A percentile compares a stretch with the other conserved stretches of the same genome.
Evolutionary conservation across 2,113 vertebrate species (phyloP).

Genomic region (Sarotherodon lohbergeri): DNA sequence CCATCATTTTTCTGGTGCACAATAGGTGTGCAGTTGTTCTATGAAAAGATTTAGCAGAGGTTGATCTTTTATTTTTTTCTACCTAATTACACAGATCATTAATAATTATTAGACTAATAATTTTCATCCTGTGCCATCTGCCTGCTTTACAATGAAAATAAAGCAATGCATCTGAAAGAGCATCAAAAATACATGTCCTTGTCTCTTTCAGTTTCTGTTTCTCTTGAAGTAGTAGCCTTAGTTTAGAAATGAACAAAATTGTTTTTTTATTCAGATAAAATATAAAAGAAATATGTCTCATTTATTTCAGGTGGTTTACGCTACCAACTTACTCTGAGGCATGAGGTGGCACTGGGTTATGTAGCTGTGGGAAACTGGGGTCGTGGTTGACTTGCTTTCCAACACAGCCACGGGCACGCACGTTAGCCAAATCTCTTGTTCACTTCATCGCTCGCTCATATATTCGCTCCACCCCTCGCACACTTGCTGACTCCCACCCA

Average conservation of each 20-base stretch:
- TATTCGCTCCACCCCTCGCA: neutral
- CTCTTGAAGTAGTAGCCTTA: neutral
- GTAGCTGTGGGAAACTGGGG: neutral
- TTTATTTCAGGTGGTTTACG: neutral
- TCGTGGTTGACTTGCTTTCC: neutral
- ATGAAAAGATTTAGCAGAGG: neutral
- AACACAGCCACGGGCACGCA: neutral
- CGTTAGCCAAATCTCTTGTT: neutral
- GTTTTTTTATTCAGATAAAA: neutral
- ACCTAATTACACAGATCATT: constrained; percentile 2
- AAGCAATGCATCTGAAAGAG: neutral
- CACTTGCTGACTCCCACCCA: neutral
- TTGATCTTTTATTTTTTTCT: neutral
- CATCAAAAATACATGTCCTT: neutral
- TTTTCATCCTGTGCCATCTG: neutral
- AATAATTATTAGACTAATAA: neutral
- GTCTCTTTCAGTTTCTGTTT: neutral
- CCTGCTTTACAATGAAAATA: neutral
- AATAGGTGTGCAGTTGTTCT: neutral
- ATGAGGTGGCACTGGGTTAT: neutral
- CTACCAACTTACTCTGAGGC: neutral
- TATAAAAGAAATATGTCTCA: neutral
- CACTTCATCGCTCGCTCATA: neutral
- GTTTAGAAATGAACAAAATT: neutral
- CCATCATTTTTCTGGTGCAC: neutral